Percentiles rank a stretch among this genome's conserved stretches.
phyloP scores from a whole-genome alignment of 2,797 vertebrate genomes.

The Streptopelia turtur region DNA sequence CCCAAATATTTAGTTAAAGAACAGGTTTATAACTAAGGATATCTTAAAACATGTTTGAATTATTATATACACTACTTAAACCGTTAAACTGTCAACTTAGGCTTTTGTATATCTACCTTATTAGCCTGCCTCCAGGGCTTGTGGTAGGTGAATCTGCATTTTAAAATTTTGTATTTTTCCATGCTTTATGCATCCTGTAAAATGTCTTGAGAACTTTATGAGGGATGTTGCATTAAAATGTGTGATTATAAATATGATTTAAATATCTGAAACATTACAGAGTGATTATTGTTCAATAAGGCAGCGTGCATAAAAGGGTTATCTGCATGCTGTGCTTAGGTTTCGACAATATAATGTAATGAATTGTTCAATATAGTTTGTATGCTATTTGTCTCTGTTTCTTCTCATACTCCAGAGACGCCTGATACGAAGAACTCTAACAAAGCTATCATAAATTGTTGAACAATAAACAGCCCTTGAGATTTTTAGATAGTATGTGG shows the following conservation, averaged over 20 bases:
- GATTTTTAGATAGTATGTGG: slow-evolving; percentile 75
- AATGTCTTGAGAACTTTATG: slow-evolving; percentile 83
- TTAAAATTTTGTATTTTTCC: slow-evolving; percentile 77
- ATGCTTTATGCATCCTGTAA: slow-evolving; percentile 82
- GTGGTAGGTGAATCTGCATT: slow-evolving; percentile 78
- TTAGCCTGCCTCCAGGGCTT: slow-evolving; percentile 76
- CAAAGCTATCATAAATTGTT: slow-evolving; percentile 77
- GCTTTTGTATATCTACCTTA: slow-evolving; percentile 82
- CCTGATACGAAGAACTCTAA: slow-evolving; percentile 73
- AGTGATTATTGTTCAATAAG: slow-evolving; percentile 85
- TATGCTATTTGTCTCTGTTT: slow-evolving; percentile 77
- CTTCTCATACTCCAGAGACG: slow-evolving; percentile 73
- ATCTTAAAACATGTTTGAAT: slow-evolving; percentile 76
- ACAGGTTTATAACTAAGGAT: slow-evolving; percentile 72
- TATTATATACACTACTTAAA: slow-evolving; percentile 81
- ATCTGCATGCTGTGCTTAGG: slow-evolving; percentile 73
- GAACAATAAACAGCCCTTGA: slow-evolving; percentile 78
- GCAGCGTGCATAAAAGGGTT: slow-evolving; percentile 75
- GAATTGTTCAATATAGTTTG: slow-evolving; percentile 77
- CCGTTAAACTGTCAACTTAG: slow-evolving; percentile 81
- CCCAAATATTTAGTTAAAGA: slow-evolving; percentile 81
- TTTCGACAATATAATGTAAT: slow-evolving; percentile 74
- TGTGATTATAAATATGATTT: slow-evolving; percentile 87
- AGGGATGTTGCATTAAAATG: slow-evolving; percentile 80
- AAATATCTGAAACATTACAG: slow-evolving; percentile 81